Base-by-base conservation (phyloP, 2,797 vertebrate genomes). In the Eleutherodactylus coqui region DNA sequence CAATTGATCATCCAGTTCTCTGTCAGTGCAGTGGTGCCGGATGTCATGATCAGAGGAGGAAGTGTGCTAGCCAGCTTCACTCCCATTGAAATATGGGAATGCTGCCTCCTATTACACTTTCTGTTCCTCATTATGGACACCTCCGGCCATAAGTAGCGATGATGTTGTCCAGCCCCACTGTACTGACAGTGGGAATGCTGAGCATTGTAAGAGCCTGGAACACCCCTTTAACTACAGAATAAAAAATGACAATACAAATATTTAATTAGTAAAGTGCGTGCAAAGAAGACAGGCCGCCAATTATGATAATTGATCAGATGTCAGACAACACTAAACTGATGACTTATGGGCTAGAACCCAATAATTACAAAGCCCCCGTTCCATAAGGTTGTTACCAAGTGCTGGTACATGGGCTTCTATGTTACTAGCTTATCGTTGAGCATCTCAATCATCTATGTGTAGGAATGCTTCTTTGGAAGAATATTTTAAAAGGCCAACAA, bases 391-490 rank as follows among this genome's bases (percentile, higher is more conserved):
- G n/a, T 69, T 3, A 7, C 70, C 41, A 73, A 45, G 9, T n/a
- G 38, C 34, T 19, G 0, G 19, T 38, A 38, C 67, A 72, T n/a
- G 38, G 69, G 21, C 69, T n/a, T n/a, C 24, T 72, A 70, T 1
- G 64, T 69, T 14, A 72, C 69, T 14, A 43, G 38, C 24, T 45
- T 43, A 27, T 45, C 13, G 4, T 45, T 73, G 10, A n/a, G 70
- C 70, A 27, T 43, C 38, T 73, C 41, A 45, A 45, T 16, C 60
- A 32, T 64, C 9, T 16, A 45, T 73, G 41, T 73, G 24, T 45
- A 41, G 70, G 70, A 73, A 73, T 73, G 70, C 41, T 73, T 73
- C 70, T 73, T 73, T 73, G 41, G 70, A 43, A 73, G 0, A 73
- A 43, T 45, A 73, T 5, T 72, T 70, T n/a, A 73, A 73, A 5